Evolutionary conservation across 2,888 invertebrate genomes (phyloP).

Genomic region (Lasioglossum oenotherae): DNA sequence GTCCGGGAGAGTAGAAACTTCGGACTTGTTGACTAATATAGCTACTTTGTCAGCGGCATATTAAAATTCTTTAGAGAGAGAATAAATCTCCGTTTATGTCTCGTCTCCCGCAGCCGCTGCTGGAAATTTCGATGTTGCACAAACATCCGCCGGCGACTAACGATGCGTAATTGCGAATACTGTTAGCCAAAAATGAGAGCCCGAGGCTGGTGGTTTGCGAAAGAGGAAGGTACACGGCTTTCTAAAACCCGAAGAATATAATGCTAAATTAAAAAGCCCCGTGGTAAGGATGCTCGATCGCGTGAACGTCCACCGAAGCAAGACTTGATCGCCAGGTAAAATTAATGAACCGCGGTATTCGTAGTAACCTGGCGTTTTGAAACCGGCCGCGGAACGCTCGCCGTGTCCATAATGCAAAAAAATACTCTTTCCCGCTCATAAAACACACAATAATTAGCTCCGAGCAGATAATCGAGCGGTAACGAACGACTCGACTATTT

Average conservation of each 20-base stretch:
- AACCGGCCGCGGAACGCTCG: background rate
- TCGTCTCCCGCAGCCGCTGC: background rate
- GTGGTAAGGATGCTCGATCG: slow-evolving; percentile 48
- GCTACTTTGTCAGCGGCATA: background rate
- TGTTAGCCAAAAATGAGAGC: background rate
- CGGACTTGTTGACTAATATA: background rate
- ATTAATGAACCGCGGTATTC: slow-evolving; percentile 60
- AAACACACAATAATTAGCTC: background rate
- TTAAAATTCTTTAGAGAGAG: background rate
- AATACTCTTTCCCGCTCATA: background rate
- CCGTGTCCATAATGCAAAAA: background rate
- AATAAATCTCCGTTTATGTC: background rate
- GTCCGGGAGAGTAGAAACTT: background rate
- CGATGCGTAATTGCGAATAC: background rate
- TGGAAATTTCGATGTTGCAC: background rate
- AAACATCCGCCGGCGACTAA: background rate
- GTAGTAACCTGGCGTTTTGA: slow-evolving; percentile 5
- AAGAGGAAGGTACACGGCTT: slow-evolving; percentile 2
- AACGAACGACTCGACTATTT: background rate
- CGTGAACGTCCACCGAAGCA: slow-evolving; percentile 44
- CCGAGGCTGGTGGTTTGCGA: background rate
- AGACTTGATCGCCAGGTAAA: slow-evolving; percentile 47
- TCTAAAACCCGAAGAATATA: background rate
- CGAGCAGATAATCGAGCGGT: background rate
- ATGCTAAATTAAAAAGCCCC: slow-evolving; percentile 12